Evolutionary conservation across 1,140 invertebrate species (phyloP).

Genomic region (Paracyclopina nana): DNA sequence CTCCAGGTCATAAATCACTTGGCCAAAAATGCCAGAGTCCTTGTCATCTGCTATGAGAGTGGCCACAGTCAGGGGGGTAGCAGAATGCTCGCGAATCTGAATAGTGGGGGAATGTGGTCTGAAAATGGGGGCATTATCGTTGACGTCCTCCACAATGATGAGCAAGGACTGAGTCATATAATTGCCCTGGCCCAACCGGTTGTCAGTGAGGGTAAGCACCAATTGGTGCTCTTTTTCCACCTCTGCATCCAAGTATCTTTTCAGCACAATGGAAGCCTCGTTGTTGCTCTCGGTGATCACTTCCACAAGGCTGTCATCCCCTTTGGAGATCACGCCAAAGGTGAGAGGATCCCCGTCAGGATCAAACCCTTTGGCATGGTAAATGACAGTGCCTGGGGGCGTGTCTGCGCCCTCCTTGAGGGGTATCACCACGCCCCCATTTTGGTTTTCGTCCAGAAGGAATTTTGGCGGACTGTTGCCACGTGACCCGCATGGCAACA

Average conservation of each 20-base stretch:
- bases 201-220: constrained; percentile 70
- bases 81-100: constrained; percentile 51
- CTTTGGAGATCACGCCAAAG: constrained; percentile 56
- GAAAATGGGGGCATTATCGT: constrained; percentile 73
- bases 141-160: constrained; percentile 69
- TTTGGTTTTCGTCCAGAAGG: neutral
- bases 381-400: constrained; percentile 53
- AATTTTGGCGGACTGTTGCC: neutral
- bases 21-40: constrained; percentile 75
- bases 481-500: too few relatives aligned
- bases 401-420: constrained; percentile 3
- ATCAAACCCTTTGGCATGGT: constrained; percentile 55
- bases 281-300: constrained; percentile 54
- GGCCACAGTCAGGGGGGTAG: constrained; percentile 43
- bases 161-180: constrained; percentile 74
- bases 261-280: constrained; percentile 66
- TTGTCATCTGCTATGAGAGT: constrained; percentile 66
- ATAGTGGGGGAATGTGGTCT: constrained; percentile 60
- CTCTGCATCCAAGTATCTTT: constrained; percentile 46
- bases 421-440: neutral
- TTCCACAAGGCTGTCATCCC: constrained; percentile 55
- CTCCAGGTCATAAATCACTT: constrained; percentile 45
- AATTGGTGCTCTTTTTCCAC: constrained; percentile 63
- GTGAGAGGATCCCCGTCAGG: constrained; percentile 58
- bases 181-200: constrained; percentile 59